These are phyloP conservation scores for Lycaena phlaeas DNA, from an alignment of 2,888 invertebrate genomes.

Conservation along the genomic window DNA sequence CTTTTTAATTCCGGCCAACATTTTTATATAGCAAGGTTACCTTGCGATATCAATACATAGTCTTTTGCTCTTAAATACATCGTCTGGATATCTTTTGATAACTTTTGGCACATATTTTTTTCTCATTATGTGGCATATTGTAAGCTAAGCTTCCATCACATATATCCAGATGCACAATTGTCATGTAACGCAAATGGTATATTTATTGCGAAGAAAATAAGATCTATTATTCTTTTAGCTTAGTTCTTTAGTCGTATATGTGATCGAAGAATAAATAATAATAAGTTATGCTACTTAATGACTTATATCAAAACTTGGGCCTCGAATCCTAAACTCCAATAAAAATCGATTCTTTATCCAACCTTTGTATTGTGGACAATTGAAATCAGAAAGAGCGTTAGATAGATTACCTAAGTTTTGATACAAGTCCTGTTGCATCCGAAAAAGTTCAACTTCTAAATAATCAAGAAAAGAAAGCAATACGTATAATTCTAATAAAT, in stretches of 20 bases:
- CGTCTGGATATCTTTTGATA: not conserved
- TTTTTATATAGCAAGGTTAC: too few relatives aligned
- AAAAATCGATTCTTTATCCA: not conserved
- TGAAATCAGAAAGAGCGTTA: too few relatives aligned
- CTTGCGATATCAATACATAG: not conserved
- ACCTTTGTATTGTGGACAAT: not conserved
- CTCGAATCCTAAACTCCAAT: not conserved
- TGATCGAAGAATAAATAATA: constrained; percentile 1
- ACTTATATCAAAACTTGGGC: not conserved
- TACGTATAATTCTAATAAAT: constrained; percentile 28
- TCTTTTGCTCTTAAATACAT: not conserved
- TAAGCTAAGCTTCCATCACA: constrained; percentile 4
- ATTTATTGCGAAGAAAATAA: too few relatives aligned
- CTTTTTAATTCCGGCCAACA: not conserved
- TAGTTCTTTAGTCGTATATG: constrained; percentile 2
- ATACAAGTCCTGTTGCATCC: not conserved
- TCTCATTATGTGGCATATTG: not conserved
- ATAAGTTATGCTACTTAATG: constrained; percentile 1
- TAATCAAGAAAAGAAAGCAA: constrained; percentile 4
- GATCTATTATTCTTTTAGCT: too few relatives aligned
- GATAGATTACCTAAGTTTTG: not conserved
- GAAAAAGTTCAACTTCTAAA: constrained; percentile 2
- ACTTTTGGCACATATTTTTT: not conserved
- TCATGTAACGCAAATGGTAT: too few relatives aligned
- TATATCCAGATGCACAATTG: not conserved